Conservation (phyloP, 2,797 vertebrate species). For the Dryobates pubescens region DNA sequence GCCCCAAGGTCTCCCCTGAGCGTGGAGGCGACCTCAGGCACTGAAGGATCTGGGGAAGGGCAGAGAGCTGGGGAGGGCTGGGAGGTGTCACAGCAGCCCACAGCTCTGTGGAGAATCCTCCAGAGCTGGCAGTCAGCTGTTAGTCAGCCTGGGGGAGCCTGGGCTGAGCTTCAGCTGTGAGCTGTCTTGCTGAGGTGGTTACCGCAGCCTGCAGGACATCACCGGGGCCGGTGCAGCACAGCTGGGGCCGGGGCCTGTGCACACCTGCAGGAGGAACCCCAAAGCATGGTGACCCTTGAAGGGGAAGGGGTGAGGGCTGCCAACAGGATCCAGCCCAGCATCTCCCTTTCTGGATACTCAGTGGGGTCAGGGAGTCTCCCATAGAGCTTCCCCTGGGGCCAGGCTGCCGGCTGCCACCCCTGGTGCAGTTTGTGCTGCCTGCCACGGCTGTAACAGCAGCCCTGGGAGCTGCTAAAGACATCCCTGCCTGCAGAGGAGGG, state of each 20-base stretch:
- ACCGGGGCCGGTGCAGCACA: not conserved
- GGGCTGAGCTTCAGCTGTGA: not conserved
- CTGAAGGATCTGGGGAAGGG: not conserved
- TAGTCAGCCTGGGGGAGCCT: not conserved
- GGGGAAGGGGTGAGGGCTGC: not conserved
- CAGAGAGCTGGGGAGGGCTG: not conserved
- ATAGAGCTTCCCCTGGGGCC: not conserved
- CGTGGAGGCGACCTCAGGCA: not conserved
- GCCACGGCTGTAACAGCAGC: not conserved
- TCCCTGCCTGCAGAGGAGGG: not conserved
- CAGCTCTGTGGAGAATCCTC: not conserved
- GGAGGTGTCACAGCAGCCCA: not conserved
- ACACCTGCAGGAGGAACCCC: not conserved
- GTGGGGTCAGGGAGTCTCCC: accelerated
- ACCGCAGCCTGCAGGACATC: accelerated
- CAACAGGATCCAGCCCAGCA: not conserved
- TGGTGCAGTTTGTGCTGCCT: not conserved
- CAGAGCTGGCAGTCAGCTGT: not conserved
- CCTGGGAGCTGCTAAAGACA: not conserved
- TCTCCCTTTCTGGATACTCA: not conserved
- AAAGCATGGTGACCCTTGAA: not conserved
- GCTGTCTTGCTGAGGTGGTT: not conserved
- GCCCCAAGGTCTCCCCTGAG: not conserved
- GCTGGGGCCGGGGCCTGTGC: not conserved
- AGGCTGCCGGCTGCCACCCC: not conserved